Evolutionary conservation across 2,113 vertebrate species (phyloP), one percentile per base, ranked within the genome.

Genomic region (Xiphophorus couchianus): DNA sequence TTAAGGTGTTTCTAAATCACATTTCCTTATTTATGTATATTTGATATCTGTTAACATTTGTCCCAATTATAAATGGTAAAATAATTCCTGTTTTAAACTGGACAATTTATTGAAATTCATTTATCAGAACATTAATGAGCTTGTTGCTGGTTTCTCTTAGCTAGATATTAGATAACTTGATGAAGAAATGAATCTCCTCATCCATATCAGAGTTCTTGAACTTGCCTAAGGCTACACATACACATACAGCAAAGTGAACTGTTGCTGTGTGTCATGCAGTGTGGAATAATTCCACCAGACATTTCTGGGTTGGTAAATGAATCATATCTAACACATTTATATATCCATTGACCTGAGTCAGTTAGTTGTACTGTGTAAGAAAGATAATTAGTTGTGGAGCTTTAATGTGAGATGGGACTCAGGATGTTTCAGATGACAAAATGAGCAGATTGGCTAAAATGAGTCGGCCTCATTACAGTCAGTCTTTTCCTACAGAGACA

Each of bases 271-370:
- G 64, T 30, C 74, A 29, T 58, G 39, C 60, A 75, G 60, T 51
- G 63, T 67, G 25, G 69, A 64, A 69, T 85, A 76, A 89, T 71
- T 80, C 82, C 80, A 81, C 42, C 31, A 73, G 84, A 88, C 81
- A 83, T 88, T 84, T 86, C 73, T 87, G 72, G 81, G 75, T 88
- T 81, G 78, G 73, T 76, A 65, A 88, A 84, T 85, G 64, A 86
- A 81, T 89, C 72, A 54, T 66, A 79, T 84, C 30, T 58, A 81
- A 77, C 64, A 69, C 62, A 69, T 85, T 74, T 74, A 67, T 80
- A 74, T 30, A 78, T 81, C 71, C 73, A 82, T 74, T 86, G 86
- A 81, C 82, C 81, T 80, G 65, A 81, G 67, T 75, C 73, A 77
- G 39, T 80, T 70, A 80, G 83, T 83, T 30, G 30, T 65, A 80